Base-by-base conservation (phyloP, 2,888 invertebrate genomes). In the Cybosia mesomella region DNA sequence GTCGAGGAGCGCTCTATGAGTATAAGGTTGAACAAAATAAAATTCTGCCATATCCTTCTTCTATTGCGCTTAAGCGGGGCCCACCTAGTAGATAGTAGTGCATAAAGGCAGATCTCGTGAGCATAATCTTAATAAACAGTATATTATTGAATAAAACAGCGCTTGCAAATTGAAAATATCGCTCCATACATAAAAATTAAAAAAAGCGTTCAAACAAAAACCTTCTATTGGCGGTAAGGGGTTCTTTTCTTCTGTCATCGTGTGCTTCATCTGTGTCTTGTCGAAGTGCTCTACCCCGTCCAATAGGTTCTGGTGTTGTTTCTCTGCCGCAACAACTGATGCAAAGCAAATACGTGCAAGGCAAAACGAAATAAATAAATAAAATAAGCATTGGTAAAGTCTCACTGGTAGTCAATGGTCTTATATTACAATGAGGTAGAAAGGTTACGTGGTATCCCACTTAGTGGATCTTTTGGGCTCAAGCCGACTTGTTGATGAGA, bases 241-340 rank as follows among this genome's bases (percentile, higher is more conserved):
- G 83, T 97, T 97, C 95, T 97, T 97, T 93, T 97, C 97, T 82
- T 96, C 95, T 11, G 97, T 97, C 72, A 96, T 95, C 3, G 97
- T 95, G 87, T 97, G 97, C 87, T 97, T 97, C 96, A 97, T 96
- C 81, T 96, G 96, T 61, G 95, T 92, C 94, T 96, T 96, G 94
- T 97, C 96, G 86, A 97, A 97, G 82, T 96, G 96, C 87, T 97
- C 97, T 67, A 97, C 97, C 76, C 97, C 97, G 66, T 96, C 96
- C 87, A 97, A 91, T 63, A 97, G 93, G 84, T 96, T 97, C 91
- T 96, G 96, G 86, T 97, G 97, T 72, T 95, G 96, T 92, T 96
- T 97, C 94, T 97, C 97, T 87, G 96, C 96, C 79, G 96, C 96
- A 81, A 97, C 96, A 91, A 96, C 97, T 97, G 91, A 84, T 84